These are phyloP conservation scores for Orchestes rusci DNA, from an alignment of 2,888 invertebrate species.

Conservation along the genomic window DNA sequence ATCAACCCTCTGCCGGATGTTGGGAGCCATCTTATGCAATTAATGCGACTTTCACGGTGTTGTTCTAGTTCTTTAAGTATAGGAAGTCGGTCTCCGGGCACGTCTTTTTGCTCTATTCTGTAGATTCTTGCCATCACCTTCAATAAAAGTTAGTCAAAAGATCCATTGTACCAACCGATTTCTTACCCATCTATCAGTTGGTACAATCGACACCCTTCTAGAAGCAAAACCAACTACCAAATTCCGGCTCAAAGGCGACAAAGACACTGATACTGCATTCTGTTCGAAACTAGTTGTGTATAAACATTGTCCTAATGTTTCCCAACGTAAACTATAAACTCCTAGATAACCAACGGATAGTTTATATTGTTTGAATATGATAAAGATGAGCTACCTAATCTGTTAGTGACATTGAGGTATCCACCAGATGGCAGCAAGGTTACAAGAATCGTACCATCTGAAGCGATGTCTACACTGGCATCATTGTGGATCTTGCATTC, in stretches of 20 bases:
- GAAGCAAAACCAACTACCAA: conserved; percentile 74
- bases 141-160: conserved; percentile 2
- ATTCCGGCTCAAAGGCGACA: conserved; percentile 75
- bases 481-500: conserved; percentile 83
- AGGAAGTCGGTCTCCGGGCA: conserved; percentile 41
- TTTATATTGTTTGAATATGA: conserved; percentile 1
- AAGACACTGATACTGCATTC: conserved; percentile 74
- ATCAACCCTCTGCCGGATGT: conserved; percentile 76
- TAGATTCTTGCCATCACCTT: conserved; percentile 44
- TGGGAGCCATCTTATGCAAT: conserved; percentile 80
- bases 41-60: conserved; percentile 55
- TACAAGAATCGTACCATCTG: conserved; percentile 69
- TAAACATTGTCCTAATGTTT: conserved; percentile 67
- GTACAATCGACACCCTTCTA: conserved; percentile 52
- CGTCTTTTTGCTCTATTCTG: conserved; percentile 40
- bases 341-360: conserved; percentile 44
- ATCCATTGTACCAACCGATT: too few relatives aligned
- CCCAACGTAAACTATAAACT: conserved; percentile 72
- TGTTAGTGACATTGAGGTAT: conserved; percentile 59
- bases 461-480: conserved; percentile 77
- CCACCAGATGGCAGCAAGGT: conserved; percentile 67
- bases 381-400: conserved; percentile 53
- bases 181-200: conserved; percentile 45
- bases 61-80: conserved; percentile 61
- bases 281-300: conserved; percentile 72